phyloP scores from a whole-genome alignment of 2,113 vertebrate species.

The Hiodon tergisus region DNA sequence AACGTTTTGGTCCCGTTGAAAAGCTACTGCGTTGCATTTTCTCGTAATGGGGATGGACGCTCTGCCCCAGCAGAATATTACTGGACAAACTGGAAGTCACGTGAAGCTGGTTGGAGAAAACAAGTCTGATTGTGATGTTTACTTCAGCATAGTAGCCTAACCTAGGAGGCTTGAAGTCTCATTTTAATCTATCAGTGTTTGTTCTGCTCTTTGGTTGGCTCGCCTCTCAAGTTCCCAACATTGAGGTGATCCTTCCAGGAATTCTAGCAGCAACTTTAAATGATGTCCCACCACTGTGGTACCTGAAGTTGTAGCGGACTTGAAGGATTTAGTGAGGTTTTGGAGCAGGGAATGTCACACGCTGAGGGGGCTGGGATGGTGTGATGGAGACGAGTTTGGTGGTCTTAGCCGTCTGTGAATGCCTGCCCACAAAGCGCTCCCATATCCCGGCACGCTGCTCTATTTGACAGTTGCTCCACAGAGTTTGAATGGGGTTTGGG shows the following conservation, averaged over 20 bases:
- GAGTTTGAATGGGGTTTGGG: constrained; percentile 10
- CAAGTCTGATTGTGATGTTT: too few relatives aligned
- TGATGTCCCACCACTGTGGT: neutral
- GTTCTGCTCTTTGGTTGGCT: too few relatives aligned
- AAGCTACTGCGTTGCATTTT: too few relatives aligned
- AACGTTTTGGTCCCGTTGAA: too few relatives aligned
- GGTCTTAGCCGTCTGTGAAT: constrained; percentile 4
- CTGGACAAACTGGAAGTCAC: too few relatives aligned
- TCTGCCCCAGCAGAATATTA: too few relatives aligned
- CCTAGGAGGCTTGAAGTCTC: too few relatives aligned
- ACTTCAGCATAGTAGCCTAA: too few relatives aligned
- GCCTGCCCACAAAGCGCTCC: neutral
- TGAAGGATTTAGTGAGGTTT: constrained; percentile 6
- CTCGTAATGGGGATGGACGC: too few relatives aligned
- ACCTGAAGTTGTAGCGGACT: neutral
- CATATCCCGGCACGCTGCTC: neutral
- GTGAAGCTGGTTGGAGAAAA: too few relatives aligned
- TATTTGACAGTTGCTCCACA: neutral
- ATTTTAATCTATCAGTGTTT: too few relatives aligned
- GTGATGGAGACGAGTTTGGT: constrained; percentile 7
- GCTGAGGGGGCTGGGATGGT: neutral
- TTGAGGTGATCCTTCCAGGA: neutral
- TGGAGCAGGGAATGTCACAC: constrained; percentile 9
- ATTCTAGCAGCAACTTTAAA: neutral
- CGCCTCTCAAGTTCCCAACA: neutral